Evolutionary conservation across 1,140 invertebrate species (phyloP).

Genomic region (Sogatella furcifera): DNA sequence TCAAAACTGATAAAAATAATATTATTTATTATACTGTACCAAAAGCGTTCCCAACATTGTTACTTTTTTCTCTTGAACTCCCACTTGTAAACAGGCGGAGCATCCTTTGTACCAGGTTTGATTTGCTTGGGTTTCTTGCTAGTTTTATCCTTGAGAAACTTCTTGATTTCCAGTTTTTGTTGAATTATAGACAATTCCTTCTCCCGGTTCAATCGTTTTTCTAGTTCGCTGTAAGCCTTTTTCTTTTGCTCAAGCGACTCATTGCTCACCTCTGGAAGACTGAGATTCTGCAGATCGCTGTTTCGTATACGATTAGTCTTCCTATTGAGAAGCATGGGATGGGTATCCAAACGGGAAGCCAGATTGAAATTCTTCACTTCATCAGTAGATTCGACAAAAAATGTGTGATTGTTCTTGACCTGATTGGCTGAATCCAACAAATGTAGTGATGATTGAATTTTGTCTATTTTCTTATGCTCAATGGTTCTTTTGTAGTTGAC

Average conservation of each 20-base stretch:
- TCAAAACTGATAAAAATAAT: too few species aligned
- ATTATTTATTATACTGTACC: too few species aligned
- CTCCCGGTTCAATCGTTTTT: conserved; percentile 71
- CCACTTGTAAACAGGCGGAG: conserved; percentile 77
- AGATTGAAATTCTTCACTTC: conserved; percentile 56
- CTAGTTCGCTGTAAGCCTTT: conserved; percentile 64
- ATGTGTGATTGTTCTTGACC: conserved; percentile 61
- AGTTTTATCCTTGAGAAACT: conserved; percentile 53
- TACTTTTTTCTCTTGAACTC: conserved; percentile 63
- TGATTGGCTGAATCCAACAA: conserved; percentile 60
- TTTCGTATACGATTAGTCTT: conserved; percentile 56
- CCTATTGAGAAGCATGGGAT: conserved; percentile 53
- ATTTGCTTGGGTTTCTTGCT: conserved; percentile 52
- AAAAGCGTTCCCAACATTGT: background rate
- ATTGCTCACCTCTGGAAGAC: conserved; percentile 38
- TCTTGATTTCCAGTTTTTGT: conserved; percentile 73
- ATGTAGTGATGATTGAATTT: conserved; percentile 71
- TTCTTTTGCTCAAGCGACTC: conserved; percentile 43
- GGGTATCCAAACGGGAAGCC: conserved; percentile 59
- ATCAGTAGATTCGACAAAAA: conserved; percentile 65
- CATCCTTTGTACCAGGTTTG: conserved; percentile 48
- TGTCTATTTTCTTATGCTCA: conserved; percentile 80
- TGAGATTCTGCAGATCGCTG: conserved; percentile 46
- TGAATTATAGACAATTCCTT: conserved; percentile 68
- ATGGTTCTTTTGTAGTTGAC: conserved; percentile 72